A percentile compares a stretch with the other conserved stretches of the same genome.
Evolutionary conservation across 2,888 invertebrate species (phyloP).

Genomic region (Apamea monoglypha): DNA sequence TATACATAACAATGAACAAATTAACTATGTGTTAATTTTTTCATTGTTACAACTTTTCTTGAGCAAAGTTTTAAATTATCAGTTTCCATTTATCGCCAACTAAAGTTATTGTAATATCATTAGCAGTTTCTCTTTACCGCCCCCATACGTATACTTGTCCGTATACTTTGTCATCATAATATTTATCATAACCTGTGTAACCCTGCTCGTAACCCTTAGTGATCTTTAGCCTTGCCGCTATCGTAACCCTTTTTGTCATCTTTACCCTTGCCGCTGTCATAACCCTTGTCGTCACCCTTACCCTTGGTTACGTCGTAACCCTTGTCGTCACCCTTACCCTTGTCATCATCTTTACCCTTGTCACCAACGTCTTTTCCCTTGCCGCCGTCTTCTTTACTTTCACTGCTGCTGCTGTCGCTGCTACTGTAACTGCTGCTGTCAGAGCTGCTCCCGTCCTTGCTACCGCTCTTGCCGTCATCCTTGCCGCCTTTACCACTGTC

Average conservation of each 20-base stretch:
- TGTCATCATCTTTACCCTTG: constrained; percentile 14
- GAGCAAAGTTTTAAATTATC: constrained; percentile 7
- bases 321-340: neutral
- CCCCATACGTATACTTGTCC: constrained; percentile 52
- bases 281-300: neutral
- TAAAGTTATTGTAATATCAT: neutral
- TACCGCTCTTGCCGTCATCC: constrained; percentile 24
- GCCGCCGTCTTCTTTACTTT: constrained; percentile 8
- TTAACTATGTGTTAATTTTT: no score
- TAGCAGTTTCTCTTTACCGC: constrained; percentile 16
- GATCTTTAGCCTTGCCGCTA: neutral
- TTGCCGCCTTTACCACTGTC: constrained; percentile 9
- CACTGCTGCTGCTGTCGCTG: constrained; percentile 30
- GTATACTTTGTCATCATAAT: constrained; percentile 36
- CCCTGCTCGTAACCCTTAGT: neutral
- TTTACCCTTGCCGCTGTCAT: neutral
- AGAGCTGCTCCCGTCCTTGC: constrained; percentile 20
- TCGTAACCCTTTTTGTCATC: neutral
- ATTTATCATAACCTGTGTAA: constrained; percentile 26
- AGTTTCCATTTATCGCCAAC: constrained; percentile 13
- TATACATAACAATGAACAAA: neutral
- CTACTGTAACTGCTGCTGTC: constrained; percentile 28
- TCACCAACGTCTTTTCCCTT: neutral
- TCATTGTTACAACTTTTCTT: neutral
- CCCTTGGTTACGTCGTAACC: constrained; percentile 1